Evolutionary conservation across 2,113 vertebrate genomes (phyloP).

Genomic region (Heterocephalus glaber): DNA sequence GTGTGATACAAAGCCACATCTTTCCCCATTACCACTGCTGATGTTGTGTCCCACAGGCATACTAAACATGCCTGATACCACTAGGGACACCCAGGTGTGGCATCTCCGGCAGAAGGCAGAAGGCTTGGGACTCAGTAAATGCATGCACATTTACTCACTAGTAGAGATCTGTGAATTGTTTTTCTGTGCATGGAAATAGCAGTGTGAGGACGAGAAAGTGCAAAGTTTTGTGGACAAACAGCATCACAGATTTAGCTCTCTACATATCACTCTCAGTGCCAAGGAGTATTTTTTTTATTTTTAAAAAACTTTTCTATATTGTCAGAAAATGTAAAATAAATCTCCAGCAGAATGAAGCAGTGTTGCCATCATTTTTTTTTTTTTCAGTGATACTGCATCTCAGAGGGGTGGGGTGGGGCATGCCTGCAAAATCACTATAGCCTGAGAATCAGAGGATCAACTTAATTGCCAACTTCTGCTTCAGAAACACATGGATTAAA

Average conservation of each 20-base stretch:
- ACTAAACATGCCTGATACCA: neutral
- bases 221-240: constrained; percentile 14
- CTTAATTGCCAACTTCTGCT: neutral
- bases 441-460: neutral
- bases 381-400: neutral
- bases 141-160: neutral
- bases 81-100: neutral
- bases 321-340: neutral
- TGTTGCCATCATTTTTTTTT: neutral
- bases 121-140: neutral
- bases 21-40: neutral
- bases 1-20: neutral
- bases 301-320: neutral
- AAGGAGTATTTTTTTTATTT: neutral
- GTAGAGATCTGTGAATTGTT: neutral
- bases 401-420: too few relatives aligned
- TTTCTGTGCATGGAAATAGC: neutral
- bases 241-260: neutral
- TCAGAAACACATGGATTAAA: neutral
- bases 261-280: neutral
- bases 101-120: neutral
- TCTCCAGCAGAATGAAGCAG: neutral
- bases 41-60: neutral
- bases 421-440: neutral
- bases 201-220: neutral